Evolutionary conservation across 2,888 invertebrate species (phyloP), one percentile per base, ranked within the genome.

Genomic region (Mallateleia sp.): DNA sequence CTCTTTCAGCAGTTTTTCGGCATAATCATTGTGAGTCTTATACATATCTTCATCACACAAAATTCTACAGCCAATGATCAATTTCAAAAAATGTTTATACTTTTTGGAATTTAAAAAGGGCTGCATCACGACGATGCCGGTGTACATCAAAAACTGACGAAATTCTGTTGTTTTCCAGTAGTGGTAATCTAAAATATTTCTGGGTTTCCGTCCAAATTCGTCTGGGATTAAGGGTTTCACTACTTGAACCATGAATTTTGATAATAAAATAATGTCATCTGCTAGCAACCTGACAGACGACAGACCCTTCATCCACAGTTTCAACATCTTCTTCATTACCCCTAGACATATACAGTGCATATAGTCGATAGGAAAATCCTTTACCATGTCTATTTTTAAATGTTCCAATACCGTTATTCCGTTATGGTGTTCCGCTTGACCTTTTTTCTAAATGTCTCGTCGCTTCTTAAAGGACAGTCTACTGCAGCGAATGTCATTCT

Each of bases 151-250:
- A 58, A 71, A 71, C 32, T 75, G 75, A 9, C 60, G 82, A 25
- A 89, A 85, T 67, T 93, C 91, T 14, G 92, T 92, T 14, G 90
- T 91, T 78, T 91, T 92, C 75, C 52, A 92, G 60, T 87, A 89
- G 14, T 79, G 84, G 64, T 32, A 32, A 20, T 71, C 60, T 28
- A 67, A 24, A 14, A 80, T n/a, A 45, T 20, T 71, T 42, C 64
- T 25, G 15, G 62, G 80, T 47, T 71, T 78, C 9, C 78, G 47
- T 50, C 32, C 47, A 60, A 78, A 78, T 34, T 67, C 78, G 18
- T 58, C 14, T 42, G 71, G 71, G 22, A 71, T 71, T 25, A 64
- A 71, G n/a, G 4, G 38, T 66, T 81, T 81, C 7, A 66, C 42
- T 32, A 72, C 72, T 50, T 45, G 2, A 7, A 24, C 25, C 22